Evolutionary conservation across 92 coral and sea anemone genomes (phyloP), one percentile per base, ranked within the genome.

Genomic region (Pocillopora grandis): DNA sequence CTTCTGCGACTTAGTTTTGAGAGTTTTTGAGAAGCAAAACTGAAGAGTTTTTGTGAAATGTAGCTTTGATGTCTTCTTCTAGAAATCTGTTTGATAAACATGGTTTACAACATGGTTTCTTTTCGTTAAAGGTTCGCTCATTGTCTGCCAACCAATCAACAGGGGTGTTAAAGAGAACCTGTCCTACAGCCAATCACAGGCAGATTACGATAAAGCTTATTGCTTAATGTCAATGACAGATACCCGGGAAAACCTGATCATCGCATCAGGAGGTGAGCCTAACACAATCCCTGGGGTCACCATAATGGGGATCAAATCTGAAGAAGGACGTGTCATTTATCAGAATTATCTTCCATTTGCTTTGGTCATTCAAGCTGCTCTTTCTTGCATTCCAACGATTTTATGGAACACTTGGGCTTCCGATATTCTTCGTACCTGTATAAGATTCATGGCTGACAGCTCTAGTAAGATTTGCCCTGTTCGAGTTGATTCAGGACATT

Each of bases 111-210:
- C 75, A 36, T 19, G n/a, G 20, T 17, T 70, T 23, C 20, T 14
- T 52, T 84, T 67, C 18, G 66, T 16, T 76, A 59, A 84, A 91
- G 95, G 94, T 42, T 77, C 82, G 76, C 84, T 90, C 35, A 75
- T 91, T 66, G 86, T 89, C 63, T 94, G 98, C 71, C 92, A 94
- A 60, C 98, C 98, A 80, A 89, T 94, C 86, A 90, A 92, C 92
- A 84, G 90, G 85, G 91, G 83, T 33, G 69, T 87, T 48, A 88
- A 83, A 78, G 92, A 87, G 19, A 85, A 89, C 86, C 86, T 82
- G 19, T 89, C 98, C 48, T 94, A 94, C 89, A 86, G 86, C 87
- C 92, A 78, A 42, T 82, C 92, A 83, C 90, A 88, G 72, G 92
- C 98, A 33, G 85, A 87, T 61, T 94, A 94, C 77, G 93, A 94